Conservation (phyloP, 2,888 invertebrate genomes). For the Dicycla oo region DNA sequence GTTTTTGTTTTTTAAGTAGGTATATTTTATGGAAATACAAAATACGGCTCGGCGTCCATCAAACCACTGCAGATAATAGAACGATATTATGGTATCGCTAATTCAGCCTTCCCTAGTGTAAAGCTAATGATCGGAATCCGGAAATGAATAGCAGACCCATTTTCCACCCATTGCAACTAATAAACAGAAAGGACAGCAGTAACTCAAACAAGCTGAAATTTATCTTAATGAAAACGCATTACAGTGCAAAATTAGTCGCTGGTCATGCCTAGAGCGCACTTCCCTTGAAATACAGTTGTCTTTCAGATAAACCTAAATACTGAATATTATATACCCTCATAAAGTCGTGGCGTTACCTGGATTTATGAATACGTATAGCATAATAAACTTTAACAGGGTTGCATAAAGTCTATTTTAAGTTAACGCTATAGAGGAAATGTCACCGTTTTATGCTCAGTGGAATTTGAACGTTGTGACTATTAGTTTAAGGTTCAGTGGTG, state of each 20-base stretch:
- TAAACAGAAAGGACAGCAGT: conserved; percentile 25
- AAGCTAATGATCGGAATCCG: conserved; percentile 31
- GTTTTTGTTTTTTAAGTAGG: too few relatives aligned
- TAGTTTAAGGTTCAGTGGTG: conserved; percentile 36
- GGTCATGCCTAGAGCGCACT: conserved; percentile 24
- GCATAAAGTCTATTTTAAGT: conserved; percentile 47
- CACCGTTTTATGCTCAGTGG: conserved; percentile 29
- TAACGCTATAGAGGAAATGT: conserved; percentile 28
- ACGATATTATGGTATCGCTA: neutral
- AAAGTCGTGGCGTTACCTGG: conserved; percentile 37
- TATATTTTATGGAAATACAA: neutral
- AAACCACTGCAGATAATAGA: neutral
- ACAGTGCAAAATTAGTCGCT: conserved; percentile 40
- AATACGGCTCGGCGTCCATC: neutral
- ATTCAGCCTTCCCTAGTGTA: conserved; percentile 28
- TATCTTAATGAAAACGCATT: conserved; percentile 25
- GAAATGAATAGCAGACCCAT: conserved; percentile 7
- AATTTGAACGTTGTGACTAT: conserved; percentile 32
- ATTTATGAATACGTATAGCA: conserved; percentile 30
- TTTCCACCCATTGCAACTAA: conserved; percentile 7
- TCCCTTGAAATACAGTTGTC: conserved; percentile 55
- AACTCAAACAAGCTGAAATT: conserved; percentile 22
- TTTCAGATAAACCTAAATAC: conserved; percentile 60
- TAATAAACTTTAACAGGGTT: conserved; percentile 37
- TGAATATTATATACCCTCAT: too few relatives aligned